Evolutionary conservation across 2,888 invertebrate species (phyloP), one percentile per base, ranked within the genome.

Genomic region (Entomobrya proxima): DNA sequence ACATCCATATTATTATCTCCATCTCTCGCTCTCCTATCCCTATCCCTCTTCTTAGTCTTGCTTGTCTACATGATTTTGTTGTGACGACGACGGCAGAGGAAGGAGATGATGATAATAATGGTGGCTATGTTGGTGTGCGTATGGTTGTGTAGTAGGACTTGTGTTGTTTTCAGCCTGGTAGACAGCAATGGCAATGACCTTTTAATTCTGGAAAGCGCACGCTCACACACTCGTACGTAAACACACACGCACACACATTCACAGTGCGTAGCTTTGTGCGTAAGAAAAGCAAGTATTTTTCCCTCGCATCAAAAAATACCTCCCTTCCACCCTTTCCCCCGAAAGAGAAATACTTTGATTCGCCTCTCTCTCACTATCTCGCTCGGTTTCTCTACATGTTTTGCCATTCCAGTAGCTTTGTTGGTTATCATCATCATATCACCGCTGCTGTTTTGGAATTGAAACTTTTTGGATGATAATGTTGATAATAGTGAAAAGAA

Each of bases 131-230:
- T 32, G 64, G 15, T 32, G 24, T 64, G 40, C 18, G 67, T 37
- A 40, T 21, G 18, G 18, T 15, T 44, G 44, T 44, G 9, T 44
- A n/a, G 37, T 64, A 11, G 7, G 24, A 24, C 58, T 58, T 24
- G 47, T 67, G 69, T 52, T 58, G 76, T 76, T 76, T 58, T 76
- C 55, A 58, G 58, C 30, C 72, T 64, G 30, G 76, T 75, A 75
- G 74, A 50, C 74, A 61, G 77, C 72, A 72, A 74, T 85, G 85
- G 85, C 85, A 85, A 80, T 85, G 85, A 85, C 85, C 85, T 85
- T 80, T 85, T 55, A 80, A 80, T 80, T 75, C 75, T 79, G 85
- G 61, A 85, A 50, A 47, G 80, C 79, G 80, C 85, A 79, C 74
- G 61, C 79, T 78, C 78, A 72, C 64, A 52, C 80, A 74, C 47